A percentile compares a stretch with the other conserved stretches of the same genome.
These are phyloP conservation scores for Sebastes nivosus DNA, from an alignment of 2,797 vertebrate species.

Conservation along the genomic window DNA sequence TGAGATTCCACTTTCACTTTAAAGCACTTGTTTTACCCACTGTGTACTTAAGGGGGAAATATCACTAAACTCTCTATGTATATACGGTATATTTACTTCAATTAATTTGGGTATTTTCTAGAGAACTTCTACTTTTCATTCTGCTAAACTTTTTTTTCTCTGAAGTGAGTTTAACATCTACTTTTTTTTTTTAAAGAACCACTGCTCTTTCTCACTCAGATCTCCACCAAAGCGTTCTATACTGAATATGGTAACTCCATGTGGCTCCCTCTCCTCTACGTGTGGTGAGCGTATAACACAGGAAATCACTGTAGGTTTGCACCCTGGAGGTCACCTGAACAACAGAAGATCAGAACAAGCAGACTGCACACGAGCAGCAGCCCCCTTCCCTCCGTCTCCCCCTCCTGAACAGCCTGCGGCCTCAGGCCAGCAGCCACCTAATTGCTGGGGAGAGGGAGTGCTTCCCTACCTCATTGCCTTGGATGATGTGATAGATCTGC, in stretches of 20 bases:
- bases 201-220: slow-evolving; percentile 1
- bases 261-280: slow-evolving; percentile 28
- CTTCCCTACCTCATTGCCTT: slow-evolving; percentile 99
- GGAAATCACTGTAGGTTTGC: slow-evolving; percentile 80
- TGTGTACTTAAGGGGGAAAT: not conserved
- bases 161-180: slow-evolving; percentile 14
- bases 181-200: not conserved
- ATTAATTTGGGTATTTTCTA: not conserved
- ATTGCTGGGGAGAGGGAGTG: slow-evolving; percentile 94
- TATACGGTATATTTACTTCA: not conserved
- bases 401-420: slow-evolving; percentile 83
- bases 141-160: slow-evolving; percentile 8
- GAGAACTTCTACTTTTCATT: slow-evolving; percentile 5
- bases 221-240: slow-evolving; percentile 12
- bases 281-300: slow-evolving; percentile 39
- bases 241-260: slow-evolving; percentile 13
- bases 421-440: slow-evolving; percentile 95
- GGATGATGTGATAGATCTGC: slow-evolving; percentile 99
- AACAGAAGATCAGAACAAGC: slow-evolving; percentile 83
- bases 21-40: not conserved
- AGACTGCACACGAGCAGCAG: slow-evolving; percentile 70
- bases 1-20: not conserved
- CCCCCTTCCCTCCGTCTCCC: slow-evolving; percentile 53
- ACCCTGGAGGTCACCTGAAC: slow-evolving; percentile 82
- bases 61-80: not conserved